phyloP scores from a whole-genome alignment of 2,888 invertebrate species.

The Hylaea fasciaria region DNA sequence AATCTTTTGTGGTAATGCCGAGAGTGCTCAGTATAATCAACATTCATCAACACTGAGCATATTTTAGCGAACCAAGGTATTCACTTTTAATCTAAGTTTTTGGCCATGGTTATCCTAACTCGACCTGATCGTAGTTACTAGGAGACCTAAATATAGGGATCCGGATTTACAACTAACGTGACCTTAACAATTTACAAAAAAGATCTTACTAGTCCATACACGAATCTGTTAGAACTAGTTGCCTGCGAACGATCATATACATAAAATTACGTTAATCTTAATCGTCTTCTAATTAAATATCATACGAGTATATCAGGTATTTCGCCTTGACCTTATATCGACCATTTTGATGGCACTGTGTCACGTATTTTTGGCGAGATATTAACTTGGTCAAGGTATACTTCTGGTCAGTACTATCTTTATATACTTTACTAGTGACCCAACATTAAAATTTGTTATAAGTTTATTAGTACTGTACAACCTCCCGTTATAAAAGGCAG shows the following conservation, averaged over 20 bases:
- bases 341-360: constrained; percentile 30
- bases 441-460: no score
- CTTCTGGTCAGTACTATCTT: constrained; percentile 4
- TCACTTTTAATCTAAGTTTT: no score
- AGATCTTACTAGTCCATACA: background rate
- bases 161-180: no score
- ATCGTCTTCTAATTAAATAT: constrained; percentile 34
- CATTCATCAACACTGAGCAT: no score
- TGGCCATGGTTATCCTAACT: no score
- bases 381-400: constrained; percentile 40
- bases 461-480: no score
- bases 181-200: background rate
- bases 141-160: no score
- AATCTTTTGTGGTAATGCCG: no score
- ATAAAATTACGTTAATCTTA: constrained; percentile 19
- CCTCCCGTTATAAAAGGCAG: no score
- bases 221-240: background rate
- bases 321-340: constrained; percentile 39
- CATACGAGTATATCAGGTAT: constrained; percentile 23
- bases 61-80: no score
- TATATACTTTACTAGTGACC: background rate
- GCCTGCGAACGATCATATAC: background rate
- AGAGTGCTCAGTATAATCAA: no score
- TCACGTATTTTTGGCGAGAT: constrained; percentile 31
- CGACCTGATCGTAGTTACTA: no score